These are phyloP conservation scores for Prosapia bicincta DNA, from an alignment of 2,888 invertebrate genomes.

Conservation along the genomic window DNA sequence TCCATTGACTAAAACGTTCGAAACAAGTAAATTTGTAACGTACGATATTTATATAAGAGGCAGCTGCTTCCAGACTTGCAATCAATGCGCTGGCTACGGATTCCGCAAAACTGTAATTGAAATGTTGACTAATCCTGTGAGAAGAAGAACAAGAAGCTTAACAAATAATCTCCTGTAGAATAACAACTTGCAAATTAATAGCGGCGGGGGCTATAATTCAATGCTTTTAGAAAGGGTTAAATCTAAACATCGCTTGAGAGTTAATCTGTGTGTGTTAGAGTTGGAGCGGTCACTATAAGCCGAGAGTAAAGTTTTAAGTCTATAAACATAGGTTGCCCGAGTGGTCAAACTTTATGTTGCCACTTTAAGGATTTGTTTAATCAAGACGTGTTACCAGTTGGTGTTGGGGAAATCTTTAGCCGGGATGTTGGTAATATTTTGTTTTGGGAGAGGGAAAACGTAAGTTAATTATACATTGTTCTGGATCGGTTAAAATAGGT, in stretches of 20 bases:
- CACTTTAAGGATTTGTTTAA: background rate
- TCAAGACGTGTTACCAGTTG: background rate
- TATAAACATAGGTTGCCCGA: background rate
- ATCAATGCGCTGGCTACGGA: too few relatives aligned
- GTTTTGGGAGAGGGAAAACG: too few relatives aligned
- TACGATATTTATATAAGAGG: too few relatives aligned
- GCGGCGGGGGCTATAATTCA: background rate
- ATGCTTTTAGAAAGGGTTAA: constrained; percentile 2
- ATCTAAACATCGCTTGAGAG: background rate
- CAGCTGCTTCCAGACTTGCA: too few relatives aligned
- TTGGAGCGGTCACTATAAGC: background rate
- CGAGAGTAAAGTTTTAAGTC: background rate
- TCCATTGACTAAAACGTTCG: too few relatives aligned
- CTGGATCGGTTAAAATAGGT: too few relatives aligned
- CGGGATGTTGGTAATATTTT: background rate
- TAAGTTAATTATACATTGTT: too few relatives aligned
- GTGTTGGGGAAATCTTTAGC: background rate
- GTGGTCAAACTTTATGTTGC: background rate
- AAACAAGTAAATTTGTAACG: too few relatives aligned
- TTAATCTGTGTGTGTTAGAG: background rate
- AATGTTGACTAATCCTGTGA: background rate
- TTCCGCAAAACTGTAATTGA: background rate
- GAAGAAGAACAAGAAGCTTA: background rate
- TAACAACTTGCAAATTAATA: background rate
- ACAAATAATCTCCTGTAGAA: background rate